Evolutionary conservation across 2,113 vertebrate species (phyloP).

Genomic region (Alligator mississippiensis): DNA sequence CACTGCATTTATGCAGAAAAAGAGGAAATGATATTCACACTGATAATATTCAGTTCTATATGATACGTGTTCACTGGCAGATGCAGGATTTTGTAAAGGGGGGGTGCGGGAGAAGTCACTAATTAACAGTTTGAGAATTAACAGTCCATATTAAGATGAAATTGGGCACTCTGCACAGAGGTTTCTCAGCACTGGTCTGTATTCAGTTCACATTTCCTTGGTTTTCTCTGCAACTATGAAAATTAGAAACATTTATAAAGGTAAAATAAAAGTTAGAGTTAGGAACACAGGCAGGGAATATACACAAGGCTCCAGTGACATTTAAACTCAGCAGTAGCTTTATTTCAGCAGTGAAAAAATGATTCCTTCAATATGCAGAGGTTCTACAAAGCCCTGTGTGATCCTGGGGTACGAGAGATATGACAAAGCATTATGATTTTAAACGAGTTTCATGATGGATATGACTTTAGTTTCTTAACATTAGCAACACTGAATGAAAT

Average conservation of each 20-base stretch:
- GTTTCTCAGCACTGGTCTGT: no score
- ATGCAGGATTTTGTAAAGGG: no score
- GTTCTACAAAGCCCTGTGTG: neutral
- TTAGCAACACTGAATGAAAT: neutral
- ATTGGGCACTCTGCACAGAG: neutral
- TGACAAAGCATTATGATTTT: neutral
- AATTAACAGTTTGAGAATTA: neutral
- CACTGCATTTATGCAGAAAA: neutral
- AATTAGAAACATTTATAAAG: no score
- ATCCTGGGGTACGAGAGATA: neutral
- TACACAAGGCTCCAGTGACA: no score
- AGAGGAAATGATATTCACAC: neutral
- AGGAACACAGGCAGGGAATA: no score
- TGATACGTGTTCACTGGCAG: neutral
- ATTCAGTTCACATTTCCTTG: rapidly evolving
- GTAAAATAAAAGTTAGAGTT: no score
- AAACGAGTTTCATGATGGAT: neutral
- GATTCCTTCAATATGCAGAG: neutral
- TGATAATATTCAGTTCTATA: neutral
- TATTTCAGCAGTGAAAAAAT: neutral
- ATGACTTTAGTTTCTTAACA: neutral
- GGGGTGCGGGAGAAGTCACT: no score
- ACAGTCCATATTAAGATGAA: neutral
- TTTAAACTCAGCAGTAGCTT: no score
- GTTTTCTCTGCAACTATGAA: slow-evolving; percentile 5